Percentiles rank a stretch among this genome's conserved stretches.
Conservation (phyloP, 2,113 vertebrate species). For the Choloepus hoffmanni region DNA sequence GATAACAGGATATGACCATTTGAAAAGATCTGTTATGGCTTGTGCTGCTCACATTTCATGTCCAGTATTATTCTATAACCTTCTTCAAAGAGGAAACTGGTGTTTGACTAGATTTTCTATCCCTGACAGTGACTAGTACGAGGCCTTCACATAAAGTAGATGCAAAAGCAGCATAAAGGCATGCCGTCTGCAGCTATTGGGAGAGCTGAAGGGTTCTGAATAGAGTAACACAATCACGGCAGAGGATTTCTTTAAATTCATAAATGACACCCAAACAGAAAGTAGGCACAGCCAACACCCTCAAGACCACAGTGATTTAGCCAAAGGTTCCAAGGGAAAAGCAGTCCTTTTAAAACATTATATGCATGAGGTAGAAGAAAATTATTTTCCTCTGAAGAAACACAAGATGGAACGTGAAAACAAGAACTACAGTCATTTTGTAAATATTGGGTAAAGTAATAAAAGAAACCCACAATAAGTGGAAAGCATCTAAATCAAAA, state of each 20-base stretch:
- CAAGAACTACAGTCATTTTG: too few species aligned
- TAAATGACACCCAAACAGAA: neutral
- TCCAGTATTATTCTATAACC: neutral
- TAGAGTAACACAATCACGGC: neutral
- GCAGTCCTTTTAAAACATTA: slow-evolving; percentile 12
- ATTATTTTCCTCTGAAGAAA: slow-evolving; percentile 39
- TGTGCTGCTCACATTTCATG: neutral
- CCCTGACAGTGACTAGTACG: fast-evolving
- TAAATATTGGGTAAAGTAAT: too few species aligned
- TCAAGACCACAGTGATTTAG: neutral
- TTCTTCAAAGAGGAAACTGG: neutral
- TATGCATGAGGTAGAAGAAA: slow-evolving; percentile 42
- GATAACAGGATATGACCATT: neutral
- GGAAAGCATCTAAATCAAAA: neutral
- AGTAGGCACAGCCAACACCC: neutral
- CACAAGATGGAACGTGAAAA: slow-evolving; percentile 37
- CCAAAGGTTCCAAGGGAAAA: neutral
- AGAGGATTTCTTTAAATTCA: neutral
- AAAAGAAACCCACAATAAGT: neutral
- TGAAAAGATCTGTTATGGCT: neutral
- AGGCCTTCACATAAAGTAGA: neutral
- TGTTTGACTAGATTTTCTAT: too few species aligned
- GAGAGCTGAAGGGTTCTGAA: neutral
- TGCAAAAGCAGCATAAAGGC: neutral
- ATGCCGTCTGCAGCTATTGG: fast-evolving